Evolutionary conservation across 2,113 vertebrate genomes (phyloP), one percentile per base, ranked within the genome.

Genomic region (Hirundichthys speculiger): DNA sequence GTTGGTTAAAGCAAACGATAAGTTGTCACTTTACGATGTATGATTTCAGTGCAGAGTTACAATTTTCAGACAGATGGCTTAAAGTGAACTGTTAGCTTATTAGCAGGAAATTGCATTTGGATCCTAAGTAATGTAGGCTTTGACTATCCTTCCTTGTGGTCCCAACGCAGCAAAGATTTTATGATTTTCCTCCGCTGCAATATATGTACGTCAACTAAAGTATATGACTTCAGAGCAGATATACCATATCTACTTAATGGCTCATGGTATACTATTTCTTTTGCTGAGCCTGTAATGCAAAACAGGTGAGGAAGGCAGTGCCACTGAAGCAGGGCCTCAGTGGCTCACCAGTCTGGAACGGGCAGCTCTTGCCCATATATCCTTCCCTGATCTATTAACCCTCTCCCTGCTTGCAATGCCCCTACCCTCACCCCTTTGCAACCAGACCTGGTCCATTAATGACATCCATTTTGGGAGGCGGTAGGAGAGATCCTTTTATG

Each of bases 161-260:
- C 54, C 30, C 54, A 16, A 16, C 47, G 21, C 22, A 61, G 61
- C 47, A 64, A n/a, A 13, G 47, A 53, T 72, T 53, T 61, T 65
- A 13, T 51, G 21, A 40, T 66, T 40, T 68, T 58, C 24, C 49
- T 40, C 60, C 41, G 47, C 38, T 64, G 42, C 13, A 42, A 11
- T 61, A 67, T 61, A 59, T 68, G 48, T 69, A 55, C 12, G 20
- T 70, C 56, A 80, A 43, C 43, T 39, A 24, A 58, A 67, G 27
- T 52, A 59, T 13, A 21, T 73, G 60, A 77, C 56, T 80, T 89
- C 74, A 93, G 60, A 64, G 38, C 22, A 64, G 40, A 73, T 72
- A 47, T 41, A 53, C 58, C 89, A 82, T 91, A 91, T 91, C 48
- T 84, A 88, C 89, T 87, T 92, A 91, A 93, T 93, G 91, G 65